Percentiles rank a stretch among this genome's conserved stretches.
Conservation (phyloP, 37 sponge, comb jelly and placozoan genomes). For the Halisarca cf. caerulea region DNA sequence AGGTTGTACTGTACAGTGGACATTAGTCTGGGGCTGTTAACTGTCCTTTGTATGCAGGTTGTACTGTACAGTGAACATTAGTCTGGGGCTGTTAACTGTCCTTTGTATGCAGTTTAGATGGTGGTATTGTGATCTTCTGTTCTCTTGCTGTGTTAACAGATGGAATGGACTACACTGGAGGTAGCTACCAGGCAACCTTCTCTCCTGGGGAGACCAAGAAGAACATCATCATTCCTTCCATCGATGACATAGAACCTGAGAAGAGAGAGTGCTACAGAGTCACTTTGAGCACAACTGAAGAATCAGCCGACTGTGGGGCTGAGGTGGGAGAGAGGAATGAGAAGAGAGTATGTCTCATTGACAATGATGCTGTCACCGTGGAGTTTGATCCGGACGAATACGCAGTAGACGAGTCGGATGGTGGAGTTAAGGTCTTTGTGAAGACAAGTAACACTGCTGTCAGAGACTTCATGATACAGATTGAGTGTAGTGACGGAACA, state of each 20-base stretch:
- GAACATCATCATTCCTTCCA: background rate
- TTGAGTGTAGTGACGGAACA: background rate
- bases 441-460: background rate
- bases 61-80: no score
- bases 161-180: background rate
- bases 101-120: no score
- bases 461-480: background rate
- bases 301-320: background rate
- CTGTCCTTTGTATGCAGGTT: no score
- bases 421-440: background rate
- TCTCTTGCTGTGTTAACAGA: background rate
- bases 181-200: background rate
- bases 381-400: constrained; percentile 15
- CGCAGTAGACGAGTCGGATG: background rate
- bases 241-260: constrained; percentile 5
- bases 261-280: background rate
- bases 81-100: no score
- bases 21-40: no score
- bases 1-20: no score
- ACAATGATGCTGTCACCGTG: constrained; percentile 13
- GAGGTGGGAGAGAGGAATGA: background rate
- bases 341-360: background rate
- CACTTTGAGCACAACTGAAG: background rate
- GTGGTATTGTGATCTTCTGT: no score
- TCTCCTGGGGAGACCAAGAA: constrained; percentile 11